Evolutionary conservation across 2,888 invertebrate species (phyloP).

Genomic region (Diloba caeruleocephala): DNA sequence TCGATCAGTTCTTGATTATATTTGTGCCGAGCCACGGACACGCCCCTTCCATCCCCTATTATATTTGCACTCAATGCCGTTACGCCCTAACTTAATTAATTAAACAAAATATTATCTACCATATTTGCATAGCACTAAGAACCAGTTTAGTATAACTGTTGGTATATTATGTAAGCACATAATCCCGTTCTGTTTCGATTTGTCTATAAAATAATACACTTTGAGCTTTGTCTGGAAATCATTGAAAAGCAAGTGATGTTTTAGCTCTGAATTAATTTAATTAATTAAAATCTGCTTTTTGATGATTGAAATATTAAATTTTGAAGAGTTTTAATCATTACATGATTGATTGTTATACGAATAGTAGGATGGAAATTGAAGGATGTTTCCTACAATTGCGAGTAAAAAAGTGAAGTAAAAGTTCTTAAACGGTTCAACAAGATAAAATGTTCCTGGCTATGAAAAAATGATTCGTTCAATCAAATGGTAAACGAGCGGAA

Average conservation of each 20-base stretch:
- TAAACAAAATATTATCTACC: slow-evolving; percentile 50
- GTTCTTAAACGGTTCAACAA: too few relatives aligned
- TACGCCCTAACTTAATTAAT: slow-evolving; percentile 62
- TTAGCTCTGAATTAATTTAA: slow-evolving; percentile 84
- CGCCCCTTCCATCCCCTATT: slow-evolving; percentile 88
- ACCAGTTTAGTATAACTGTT: slow-evolving; percentile 20
- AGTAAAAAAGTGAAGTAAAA: too few relatives aligned
- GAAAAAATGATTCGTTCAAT: too few relatives aligned
- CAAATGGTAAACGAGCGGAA: too few relatives aligned
- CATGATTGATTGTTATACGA: slow-evolving; percentile 8
- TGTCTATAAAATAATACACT: slow-evolving; percentile 89
- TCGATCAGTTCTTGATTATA: slow-evolving; percentile 82
- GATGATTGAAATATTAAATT: slow-evolving; percentile 67
- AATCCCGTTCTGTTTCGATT: slow-evolving; percentile 75
- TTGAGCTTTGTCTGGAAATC: slow-evolving; percentile 85
- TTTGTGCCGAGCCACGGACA: slow-evolving; percentile 86
- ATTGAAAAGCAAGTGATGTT: slow-evolving; percentile 86
- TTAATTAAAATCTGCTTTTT: slow-evolving; percentile 82
- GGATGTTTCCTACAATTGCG: too few relatives aligned
- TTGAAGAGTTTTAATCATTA: slow-evolving; percentile 10
- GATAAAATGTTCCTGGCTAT: too few relatives aligned
- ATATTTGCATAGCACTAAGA: slow-evolving; percentile 30
- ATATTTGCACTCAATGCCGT: slow-evolving; percentile 65
- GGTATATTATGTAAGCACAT: slow-evolving; percentile 69
- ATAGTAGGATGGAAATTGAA: too few relatives aligned